Base-by-base conservation (phyloP, 2,888 invertebrate genomes). In the Salpingus planirostris region DNA sequence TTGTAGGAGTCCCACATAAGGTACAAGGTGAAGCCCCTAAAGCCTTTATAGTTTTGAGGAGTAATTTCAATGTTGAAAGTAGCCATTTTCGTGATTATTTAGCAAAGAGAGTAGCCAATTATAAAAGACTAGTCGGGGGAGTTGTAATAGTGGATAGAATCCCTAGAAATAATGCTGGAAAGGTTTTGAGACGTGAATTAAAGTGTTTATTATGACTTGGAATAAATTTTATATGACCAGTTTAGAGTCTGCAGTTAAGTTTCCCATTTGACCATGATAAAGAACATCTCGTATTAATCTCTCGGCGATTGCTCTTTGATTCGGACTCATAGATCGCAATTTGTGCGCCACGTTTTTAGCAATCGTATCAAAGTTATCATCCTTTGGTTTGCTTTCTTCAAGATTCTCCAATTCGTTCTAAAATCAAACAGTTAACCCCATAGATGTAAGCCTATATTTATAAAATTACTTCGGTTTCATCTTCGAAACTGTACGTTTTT, bases 21-120 rank as follows among this genome's bases (percentile, higher is more conserved):
- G 58, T 64, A 8, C 68, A 67, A 15, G 88, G 88, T 3, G 85
- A 88, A 62, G 69, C 74, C 8, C 87, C 87, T 0, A 73, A 73
- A 50, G 87, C 84, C 0, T 80, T 78, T 44, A 64, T 88, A 2
- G 74, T 81, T 0, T 47, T 68, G 1, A 73, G 73, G 39, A 53
- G 67, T 14, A 64, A 36, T n/a, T 40, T 50, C 1, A 58, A 60
- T 13, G 53, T 69, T 0, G 68, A 59, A 1, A 66, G 67, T 11
- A 66, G 73, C 13, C 74, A 77, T 13, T 68, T 86, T 2, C 59
- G 71, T 29, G 62, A 70, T 0, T 81, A 72, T 54, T 68, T 84
- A 0, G 73, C 69, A 21, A 67, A 68, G 26, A 75, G 76, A 59
- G 81, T 87, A 0, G 76, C 85, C 0, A 69, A 76, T 4, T 86